Evolutionary conservation across 1,140 invertebrate species (phyloP).

Genomic region (Apis dorsata): DNA sequence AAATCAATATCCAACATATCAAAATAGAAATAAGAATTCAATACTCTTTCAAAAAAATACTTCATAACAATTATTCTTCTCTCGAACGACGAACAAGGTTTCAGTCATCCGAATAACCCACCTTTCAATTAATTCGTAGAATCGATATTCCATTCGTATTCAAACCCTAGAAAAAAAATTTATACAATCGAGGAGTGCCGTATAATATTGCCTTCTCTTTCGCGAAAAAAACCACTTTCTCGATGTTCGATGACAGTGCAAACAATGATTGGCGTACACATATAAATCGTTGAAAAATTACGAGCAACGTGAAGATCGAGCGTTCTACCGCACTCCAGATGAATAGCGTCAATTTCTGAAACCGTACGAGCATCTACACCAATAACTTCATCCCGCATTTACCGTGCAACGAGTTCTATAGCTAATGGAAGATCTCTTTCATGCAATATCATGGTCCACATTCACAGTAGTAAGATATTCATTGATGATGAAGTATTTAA

Average conservation of each 20-base stretch:
- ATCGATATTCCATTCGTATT: background rate
- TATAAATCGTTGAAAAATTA: slow-evolving; percentile 28
- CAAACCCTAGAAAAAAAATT: background rate
- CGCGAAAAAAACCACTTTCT: background rate
- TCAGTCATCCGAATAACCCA: background rate
- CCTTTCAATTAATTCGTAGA: slow-evolving; percentile 10
- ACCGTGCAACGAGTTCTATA: background rate
- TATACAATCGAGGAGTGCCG: background rate
- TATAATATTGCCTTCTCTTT: slow-evolving; percentile 2
- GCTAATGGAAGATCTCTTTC: background rate
- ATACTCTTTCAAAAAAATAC: background rate
- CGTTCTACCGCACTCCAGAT: background rate
- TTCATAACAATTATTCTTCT: background rate
- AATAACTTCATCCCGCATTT: background rate
- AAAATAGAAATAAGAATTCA: too few species aligned
- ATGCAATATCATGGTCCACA: too few species aligned
- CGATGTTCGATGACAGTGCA: background rate
- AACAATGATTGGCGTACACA: slow-evolving; percentile 16
- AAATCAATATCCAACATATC: too few species aligned
- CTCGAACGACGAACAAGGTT: background rate
- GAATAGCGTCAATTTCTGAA: slow-evolving; percentile 33
- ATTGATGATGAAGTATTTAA: too few species aligned
- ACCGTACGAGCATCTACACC: background rate
- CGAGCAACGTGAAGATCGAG: background rate
- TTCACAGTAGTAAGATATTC: too few species aligned